phyloP scores from a whole-genome alignment of 37 sponge, comb jelly and placozoan genomes.

The Lycopodina hypogea region DNA sequence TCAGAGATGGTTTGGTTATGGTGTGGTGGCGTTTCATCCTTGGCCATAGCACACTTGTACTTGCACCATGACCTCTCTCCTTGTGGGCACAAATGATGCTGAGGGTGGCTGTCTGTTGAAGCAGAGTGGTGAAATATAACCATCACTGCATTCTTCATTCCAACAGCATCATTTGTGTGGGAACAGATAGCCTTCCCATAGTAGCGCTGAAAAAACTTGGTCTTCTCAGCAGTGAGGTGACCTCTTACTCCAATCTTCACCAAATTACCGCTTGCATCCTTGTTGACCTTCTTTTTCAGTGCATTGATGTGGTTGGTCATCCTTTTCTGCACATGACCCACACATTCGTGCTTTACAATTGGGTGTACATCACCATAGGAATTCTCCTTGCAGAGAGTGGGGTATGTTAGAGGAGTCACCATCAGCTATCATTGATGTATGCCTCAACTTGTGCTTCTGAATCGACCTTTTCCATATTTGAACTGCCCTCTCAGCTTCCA shows the following conservation, averaged over 20 bases:
- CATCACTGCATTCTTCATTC: not conserved
- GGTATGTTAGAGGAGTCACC: conserved; percentile 3
- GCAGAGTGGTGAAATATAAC: not conserved
- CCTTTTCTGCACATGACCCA: conserved; percentile 15
- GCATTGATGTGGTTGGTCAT: not conserved
- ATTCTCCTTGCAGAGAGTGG: not conserved
- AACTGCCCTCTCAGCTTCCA: not conserved
- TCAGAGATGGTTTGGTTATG: not conserved
- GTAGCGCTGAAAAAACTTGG: not conserved
- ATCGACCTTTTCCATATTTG: not conserved
- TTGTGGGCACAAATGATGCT: not conserved
- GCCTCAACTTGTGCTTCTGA: not conserved
- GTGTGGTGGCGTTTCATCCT: not conserved
- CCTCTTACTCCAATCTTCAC: not conserved
- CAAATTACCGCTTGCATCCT: not conserved
- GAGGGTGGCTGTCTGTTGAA: conserved; percentile 2
- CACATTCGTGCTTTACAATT: conserved; percentile 7
- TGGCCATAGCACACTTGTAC: not conserved
- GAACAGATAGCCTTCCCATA: conserved; percentile 3
- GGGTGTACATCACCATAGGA: not conserved
- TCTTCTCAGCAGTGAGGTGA: not conserved
- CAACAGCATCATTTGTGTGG: not conserved
- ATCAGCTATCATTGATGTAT: not conserved
- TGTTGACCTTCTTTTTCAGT: not conserved
- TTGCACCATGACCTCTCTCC: not conserved